These are phyloP conservation scores for Steatornis caripensis DNA, from an alignment of 2,113 vertebrate species.

Conservation along the genomic window DNA sequence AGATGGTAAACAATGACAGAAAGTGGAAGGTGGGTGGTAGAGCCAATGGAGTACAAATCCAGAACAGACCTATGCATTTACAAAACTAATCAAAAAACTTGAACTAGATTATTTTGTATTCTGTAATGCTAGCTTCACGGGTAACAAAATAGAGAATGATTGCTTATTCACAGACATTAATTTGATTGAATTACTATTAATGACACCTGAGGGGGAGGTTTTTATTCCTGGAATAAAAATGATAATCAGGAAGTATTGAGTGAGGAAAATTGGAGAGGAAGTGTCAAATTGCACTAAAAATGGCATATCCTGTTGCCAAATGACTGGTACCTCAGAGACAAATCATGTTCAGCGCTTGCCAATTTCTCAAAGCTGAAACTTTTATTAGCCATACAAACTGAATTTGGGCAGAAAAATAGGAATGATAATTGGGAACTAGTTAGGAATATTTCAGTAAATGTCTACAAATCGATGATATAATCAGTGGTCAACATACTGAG, in stretches of 20 bases:
- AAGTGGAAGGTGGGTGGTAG: neutral
- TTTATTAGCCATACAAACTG: neutral
- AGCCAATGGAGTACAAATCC: neutral
- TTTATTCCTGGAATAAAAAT: neutral
- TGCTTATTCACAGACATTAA: neutral
- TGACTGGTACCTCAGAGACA: neutral
- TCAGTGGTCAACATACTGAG: neutral
- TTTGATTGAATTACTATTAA: neutral
- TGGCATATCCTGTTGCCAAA: neutral
- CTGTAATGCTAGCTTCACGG: neutral
- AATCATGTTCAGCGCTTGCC: neutral
- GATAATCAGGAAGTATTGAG: neutral
- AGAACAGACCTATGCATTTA: neutral
- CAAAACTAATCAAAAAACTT: neutral
- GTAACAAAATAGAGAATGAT: neutral
- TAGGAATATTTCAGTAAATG: neutral
- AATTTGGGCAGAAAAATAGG: neutral
- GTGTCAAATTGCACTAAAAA: neutral
- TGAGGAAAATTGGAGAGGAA: neutral
- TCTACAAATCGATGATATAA: neutral
- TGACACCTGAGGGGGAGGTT: neutral
- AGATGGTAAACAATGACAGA: neutral
- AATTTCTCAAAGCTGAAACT: neutral
- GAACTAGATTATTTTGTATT: neutral
- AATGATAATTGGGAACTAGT: neutral